These are phyloP conservation scores for Sebastes elongatus DNA, from an alignment of 2,797 vertebrate species.

Conservation along the genomic window DNA sequence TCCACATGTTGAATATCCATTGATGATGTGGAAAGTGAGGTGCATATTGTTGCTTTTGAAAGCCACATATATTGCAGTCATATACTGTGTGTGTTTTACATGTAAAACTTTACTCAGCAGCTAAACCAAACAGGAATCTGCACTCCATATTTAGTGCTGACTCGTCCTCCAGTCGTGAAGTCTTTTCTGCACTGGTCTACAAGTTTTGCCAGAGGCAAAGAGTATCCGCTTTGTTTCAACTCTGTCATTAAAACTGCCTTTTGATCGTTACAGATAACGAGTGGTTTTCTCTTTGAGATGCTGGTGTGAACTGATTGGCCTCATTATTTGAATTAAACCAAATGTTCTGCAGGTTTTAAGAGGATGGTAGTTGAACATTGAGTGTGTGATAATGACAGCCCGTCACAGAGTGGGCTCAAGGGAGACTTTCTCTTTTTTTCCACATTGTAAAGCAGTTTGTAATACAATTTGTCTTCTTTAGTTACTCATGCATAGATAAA, in stretches of 20 bases:
- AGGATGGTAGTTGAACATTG: constrained; percentile 41
- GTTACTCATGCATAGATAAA: neutral
- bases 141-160: neutral
- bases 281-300: constrained; percentile 40
- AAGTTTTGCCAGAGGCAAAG: constrained; percentile 30
- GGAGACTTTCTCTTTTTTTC: constrained; percentile 27
- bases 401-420: constrained; percentile 15
- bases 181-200: neutral
- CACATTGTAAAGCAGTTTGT: neutral
- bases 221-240: constrained; percentile 38
- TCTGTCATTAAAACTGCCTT: constrained; percentile 47
- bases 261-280: constrained; percentile 53
- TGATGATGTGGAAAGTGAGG: neutral
- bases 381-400: constrained; percentile 55
- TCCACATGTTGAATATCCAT: neutral
- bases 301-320: constrained; percentile 53
- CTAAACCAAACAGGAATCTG: neutral
- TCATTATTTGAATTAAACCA: constrained; percentile 62
- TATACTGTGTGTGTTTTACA: neutral
- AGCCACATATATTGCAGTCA: neutral
- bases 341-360: constrained; percentile 54
- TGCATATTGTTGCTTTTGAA: neutral
- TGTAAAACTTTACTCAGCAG: neutral
- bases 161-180: neutral
- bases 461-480: neutral